Evolutionary conservation across 2,797 vertebrate species (phyloP).

Genomic region (Pachyuromys duprasi): DNA sequence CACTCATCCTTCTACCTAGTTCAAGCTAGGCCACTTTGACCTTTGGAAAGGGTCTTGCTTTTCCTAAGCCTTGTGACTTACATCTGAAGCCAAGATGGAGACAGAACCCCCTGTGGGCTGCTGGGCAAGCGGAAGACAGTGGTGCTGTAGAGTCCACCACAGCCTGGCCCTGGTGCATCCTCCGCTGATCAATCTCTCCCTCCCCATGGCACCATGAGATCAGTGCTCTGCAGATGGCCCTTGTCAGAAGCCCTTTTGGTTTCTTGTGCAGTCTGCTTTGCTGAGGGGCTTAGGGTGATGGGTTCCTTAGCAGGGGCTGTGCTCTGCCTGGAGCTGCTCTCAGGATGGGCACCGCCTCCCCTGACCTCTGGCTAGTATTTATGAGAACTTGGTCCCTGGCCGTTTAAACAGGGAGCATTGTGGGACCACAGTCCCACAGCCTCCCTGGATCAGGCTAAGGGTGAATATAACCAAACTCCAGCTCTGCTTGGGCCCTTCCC

Average conservation of each 20-base stretch:
- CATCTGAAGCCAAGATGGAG: neutral
- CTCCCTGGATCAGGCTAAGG: too few relatives aligned
- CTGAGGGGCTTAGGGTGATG: neutral
- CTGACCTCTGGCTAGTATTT: neutral
- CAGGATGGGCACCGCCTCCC: neutral
- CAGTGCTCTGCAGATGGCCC: fast-evolving
- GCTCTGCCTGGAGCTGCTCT: neutral
- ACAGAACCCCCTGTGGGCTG: neutral
- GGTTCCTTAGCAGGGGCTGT: fast-evolving
- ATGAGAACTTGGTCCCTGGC: neutral
- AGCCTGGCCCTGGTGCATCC: fast-evolving
- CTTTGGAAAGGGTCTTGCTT: neutral
- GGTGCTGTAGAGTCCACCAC: fast-evolving
- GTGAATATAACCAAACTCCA: neutral
- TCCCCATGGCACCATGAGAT: fast-evolving
- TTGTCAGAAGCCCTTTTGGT: fast-evolving
- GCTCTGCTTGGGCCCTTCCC: neutral
- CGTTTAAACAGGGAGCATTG: too few relatives aligned
- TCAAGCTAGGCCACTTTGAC: neutral
- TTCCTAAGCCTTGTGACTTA: neutral
- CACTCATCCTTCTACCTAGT: neutral
- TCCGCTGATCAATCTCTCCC: fast-evolving
- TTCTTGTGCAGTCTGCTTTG: neutral
- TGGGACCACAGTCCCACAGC: neutral
- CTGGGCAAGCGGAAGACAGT: fast-evolving